Evolutionary conservation across 2,113 vertebrate genomes (phyloP), one percentile per base, ranked within the genome.

Genomic region (Dasyornis broadbenti): DNA sequence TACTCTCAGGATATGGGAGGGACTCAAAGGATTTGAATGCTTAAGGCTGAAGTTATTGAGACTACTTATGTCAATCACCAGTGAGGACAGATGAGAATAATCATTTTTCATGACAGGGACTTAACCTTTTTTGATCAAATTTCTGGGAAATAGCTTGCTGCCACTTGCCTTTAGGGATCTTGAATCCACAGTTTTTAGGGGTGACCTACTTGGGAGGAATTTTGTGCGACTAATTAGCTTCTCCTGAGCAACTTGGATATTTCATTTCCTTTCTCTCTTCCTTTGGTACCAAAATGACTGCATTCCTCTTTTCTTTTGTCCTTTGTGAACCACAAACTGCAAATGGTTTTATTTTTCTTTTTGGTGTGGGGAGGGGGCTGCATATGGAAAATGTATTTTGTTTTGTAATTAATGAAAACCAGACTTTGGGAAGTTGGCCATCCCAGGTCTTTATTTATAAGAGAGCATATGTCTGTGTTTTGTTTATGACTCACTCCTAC

Each of bases 391-490:
- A 97, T 97, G 81, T 96, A 97, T 97, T 97, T 97, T 97, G 94
- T 97, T 97, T 96, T 97, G 76, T 97, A 97, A 98, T 98, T 98
- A 98, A 98, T 98, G 94, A 96, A 97, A 98, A 96, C 86, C 97
- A 98, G 97, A 94, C 93, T 96, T 96, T 63, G 95, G 97, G 97
- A 97, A 96, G 94, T 94, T 95, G 91, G 96, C 95, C 97, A 96
- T 97, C 84, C 91, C 94, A 95, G 95, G 96, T 96, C 95, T 97
- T 96, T 98, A 97, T 98, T 98, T 98, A 97, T 97, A 97, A 95
- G 86, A 97, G 86, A 97, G 89, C 97, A 98, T 97, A 98, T 97
- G 97, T 97, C 97, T 97, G 72, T 97, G 96, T 97, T 98, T 98
- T 98, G 97, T 97, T 98, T 97, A 96, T 98, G 98, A 98, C 95